Conservation (phyloP, 2,797 vertebrate species). For the Hapalemur alaotrensis region DNA sequence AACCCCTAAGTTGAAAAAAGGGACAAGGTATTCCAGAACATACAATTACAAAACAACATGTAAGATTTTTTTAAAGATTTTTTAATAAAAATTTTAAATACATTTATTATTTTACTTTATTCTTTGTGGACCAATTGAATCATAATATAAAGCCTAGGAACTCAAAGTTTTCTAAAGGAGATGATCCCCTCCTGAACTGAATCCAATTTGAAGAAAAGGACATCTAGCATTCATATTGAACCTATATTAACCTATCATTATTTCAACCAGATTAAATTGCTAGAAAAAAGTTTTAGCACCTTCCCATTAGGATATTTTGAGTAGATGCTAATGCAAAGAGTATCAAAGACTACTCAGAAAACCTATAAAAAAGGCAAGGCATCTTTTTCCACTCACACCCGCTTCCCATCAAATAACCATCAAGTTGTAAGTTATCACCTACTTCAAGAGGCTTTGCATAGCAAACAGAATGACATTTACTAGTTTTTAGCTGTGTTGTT, state of each 20-base stretch:
- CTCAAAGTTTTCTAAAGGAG: neutral
- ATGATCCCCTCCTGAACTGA: neutral
- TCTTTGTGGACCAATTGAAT: neutral
- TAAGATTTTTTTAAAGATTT: neutral
- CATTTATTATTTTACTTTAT: neutral
- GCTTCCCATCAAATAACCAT: neutral
- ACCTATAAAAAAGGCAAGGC: neutral
- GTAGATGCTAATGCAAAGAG: neutral
- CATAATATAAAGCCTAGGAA: neutral
- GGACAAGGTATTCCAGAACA: neutral
- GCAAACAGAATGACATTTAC: neutral
- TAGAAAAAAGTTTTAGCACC: neutral
- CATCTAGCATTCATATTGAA: neutral
- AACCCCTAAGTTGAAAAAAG: neutral
- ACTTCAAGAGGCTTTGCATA: neutral
- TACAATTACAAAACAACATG: neutral
- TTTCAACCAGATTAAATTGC: neutral
- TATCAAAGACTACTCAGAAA: neutral
- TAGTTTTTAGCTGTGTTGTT: neutral
- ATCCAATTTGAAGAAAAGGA: neutral
- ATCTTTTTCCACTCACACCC: neutral
- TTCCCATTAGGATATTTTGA: neutral
- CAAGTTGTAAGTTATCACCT: neutral
- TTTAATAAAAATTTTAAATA: neutral
- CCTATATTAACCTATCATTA: neutral